Evolutionary conservation across 2,797 vertebrate species (phyloP).

Genomic region (Vireo griseus): DNA sequence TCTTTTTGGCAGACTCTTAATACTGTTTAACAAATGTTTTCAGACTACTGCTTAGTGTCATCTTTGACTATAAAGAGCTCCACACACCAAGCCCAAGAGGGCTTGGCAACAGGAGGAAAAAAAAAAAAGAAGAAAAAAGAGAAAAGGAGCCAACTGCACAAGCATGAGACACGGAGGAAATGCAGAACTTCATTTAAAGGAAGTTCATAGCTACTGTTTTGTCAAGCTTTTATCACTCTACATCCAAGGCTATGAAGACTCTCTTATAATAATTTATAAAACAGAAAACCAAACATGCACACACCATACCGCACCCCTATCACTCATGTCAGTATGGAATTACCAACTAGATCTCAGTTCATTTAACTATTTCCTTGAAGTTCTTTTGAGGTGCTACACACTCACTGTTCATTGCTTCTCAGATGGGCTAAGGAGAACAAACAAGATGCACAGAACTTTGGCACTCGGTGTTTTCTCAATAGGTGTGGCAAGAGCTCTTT

Average conservation of each 20-base stretch:
- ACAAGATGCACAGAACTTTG: not conserved
- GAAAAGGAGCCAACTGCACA: not conserved
- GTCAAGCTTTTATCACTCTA: not conserved
- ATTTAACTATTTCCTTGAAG: not conserved
- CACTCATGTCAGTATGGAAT: not conserved
- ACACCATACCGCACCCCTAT: not conserved
- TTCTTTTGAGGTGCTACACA: not conserved
- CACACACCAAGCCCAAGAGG: accelerated
- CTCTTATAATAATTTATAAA: not conserved
- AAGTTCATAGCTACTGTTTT: not conserved
- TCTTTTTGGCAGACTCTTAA: not conserved
- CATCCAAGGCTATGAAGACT: not conserved
- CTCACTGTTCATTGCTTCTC: not conserved
- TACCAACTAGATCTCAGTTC: not conserved
- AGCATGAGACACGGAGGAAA: not conserved
- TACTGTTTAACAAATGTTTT: accelerated
- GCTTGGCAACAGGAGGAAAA: accelerated
- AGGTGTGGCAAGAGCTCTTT: not conserved
- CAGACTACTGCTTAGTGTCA: no score
- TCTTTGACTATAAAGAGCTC: not conserved
- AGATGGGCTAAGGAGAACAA: not conserved
- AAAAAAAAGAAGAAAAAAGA: accelerated
- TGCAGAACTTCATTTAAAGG: not conserved
- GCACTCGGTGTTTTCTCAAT: not conserved
- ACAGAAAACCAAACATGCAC: not conserved